Base-by-base conservation (phyloP, 2,888 invertebrate species). In the Mylabris sibirica region DNA sequence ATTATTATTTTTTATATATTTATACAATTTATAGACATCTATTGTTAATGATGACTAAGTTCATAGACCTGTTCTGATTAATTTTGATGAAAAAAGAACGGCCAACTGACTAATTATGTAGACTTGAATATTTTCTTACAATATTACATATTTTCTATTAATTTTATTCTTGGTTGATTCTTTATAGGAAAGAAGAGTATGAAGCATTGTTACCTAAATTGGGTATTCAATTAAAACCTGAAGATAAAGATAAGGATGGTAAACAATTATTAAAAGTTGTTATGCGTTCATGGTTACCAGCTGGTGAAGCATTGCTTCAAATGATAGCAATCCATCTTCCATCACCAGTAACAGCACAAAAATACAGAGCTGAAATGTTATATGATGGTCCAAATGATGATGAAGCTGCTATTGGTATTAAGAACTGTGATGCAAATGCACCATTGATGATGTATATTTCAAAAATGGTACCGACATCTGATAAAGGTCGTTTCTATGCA, bases 391-490 rank as follows among this genome's bases (percentile, higher is more conserved):
- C 99, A 66, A 91, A 91, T 72, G 98, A 99, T 83, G 99, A 99
- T 84, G 96, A 96, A 81, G 97, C 96, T 75, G 81, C 82, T 38
- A 30, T 80, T 0, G 81, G 79, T 73, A 74, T 66, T 57, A 81
- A 95, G 91, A 93, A 84, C 83, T 99, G 99, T 84, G 97, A 99
- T 86, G 93, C 99, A 14, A 94, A 96, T 77, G 99, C 94, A 59
- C 99, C 98, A 17, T 90, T 99, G 69, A 99, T 99, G 98, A 99
- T 99, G 99, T 99, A 99, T 91, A 90, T 99, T 77, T 98, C 98
- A 63, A 99, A 99, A 88, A 99, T 99, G 99, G 99, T 99, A 85
- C 99, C 99, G 77, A 99, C 99, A 17, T 93, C 97, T 14, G 99
- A 99, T 87, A 99, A 99, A 89, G 99, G 99, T 73, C 94, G 99